Conservation (phyloP, 2,888 invertebrate genomes). For the Philhelius pedissequus region DNA sequence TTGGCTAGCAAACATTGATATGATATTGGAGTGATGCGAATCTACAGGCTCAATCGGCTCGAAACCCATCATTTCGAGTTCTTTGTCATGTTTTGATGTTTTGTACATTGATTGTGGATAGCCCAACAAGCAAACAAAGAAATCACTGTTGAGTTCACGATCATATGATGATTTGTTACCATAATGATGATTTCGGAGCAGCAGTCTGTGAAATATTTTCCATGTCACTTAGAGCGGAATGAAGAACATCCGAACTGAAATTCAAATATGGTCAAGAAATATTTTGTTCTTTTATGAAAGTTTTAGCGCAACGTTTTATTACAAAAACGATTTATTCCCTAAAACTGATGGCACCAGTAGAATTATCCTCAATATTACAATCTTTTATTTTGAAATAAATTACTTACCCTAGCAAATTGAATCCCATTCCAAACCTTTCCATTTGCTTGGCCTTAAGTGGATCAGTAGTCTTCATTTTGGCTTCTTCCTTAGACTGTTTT, state of each 20-base stretch:
- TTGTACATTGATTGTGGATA: conserved; percentile 73
- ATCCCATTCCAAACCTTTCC: conserved; percentile 97
- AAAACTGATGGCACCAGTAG: too few species aligned
- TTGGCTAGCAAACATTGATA: conserved; percentile 75
- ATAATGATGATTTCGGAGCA: conserved; percentile 73
- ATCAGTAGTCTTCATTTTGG: conserved; percentile 85
- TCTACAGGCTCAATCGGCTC: conserved; percentile 78
- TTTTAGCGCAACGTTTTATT: too few species aligned
- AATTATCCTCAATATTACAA: not conserved
- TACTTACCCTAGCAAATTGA: conserved; percentile 76
- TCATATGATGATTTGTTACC: conserved; percentile 71
- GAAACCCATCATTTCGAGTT: conserved; percentile 77
- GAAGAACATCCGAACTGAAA: conserved; percentile 82
- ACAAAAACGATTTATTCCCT: too few species aligned
- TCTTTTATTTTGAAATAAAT: not conserved
- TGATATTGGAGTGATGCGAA: conserved; percentile 75
- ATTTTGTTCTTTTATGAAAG: not conserved
- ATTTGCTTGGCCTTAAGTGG: conserved; percentile 92
- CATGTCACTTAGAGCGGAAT: conserved; percentile 95
- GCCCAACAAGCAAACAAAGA: conserved; percentile 65
- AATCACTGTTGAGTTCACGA: conserved; percentile 71
- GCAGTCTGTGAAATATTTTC: conserved; percentile 92
- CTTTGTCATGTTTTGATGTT: conserved; percentile 74
- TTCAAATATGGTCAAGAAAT: too few species aligned
- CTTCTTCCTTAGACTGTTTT: conserved; percentile 86